These are phyloP conservation scores for Archivesica marissinica DNA, from an alignment of 1,140 invertebrate species.

Conservation along the genomic window DNA sequence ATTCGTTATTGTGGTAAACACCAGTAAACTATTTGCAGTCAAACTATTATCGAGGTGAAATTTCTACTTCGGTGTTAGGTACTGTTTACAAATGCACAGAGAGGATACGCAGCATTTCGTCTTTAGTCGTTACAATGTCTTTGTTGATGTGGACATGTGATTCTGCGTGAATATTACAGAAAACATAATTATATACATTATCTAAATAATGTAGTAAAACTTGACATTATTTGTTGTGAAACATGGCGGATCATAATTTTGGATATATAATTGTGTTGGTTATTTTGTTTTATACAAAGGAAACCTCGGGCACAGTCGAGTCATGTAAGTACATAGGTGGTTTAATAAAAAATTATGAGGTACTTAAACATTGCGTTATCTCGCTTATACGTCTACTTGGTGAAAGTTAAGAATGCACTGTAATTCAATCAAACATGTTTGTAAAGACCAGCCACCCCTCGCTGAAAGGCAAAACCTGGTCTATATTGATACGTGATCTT, in stretches of 20 bases:
- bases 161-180: neutral
- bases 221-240: neutral
- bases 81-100: neutral
- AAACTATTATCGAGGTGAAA: neutral
- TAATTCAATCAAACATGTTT: too few relatives aligned
- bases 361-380: too few relatives aligned
- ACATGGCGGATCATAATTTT: neutral
- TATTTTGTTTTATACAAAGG: conserved; percentile 14
- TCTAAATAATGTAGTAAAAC: neutral
- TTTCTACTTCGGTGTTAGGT: neutral
- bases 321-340: conserved; percentile 3
- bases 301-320: neutral
- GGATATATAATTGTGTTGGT: neutral
- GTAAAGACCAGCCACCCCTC: too few relatives aligned
- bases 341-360: too few relatives aligned
- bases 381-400: too few relatives aligned
- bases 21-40: neutral
- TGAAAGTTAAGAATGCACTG: too few relatives aligned
- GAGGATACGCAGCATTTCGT: neutral
- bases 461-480: too few relatives aligned
- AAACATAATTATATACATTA: neutral
- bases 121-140: neutral
- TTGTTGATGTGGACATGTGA: neutral
- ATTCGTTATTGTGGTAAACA: neutral
- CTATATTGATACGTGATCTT: too few relatives aligned